Conservation (phyloP, 2,797 vertebrate species). For the Microctenopoma stevenorrisi region DNA sequence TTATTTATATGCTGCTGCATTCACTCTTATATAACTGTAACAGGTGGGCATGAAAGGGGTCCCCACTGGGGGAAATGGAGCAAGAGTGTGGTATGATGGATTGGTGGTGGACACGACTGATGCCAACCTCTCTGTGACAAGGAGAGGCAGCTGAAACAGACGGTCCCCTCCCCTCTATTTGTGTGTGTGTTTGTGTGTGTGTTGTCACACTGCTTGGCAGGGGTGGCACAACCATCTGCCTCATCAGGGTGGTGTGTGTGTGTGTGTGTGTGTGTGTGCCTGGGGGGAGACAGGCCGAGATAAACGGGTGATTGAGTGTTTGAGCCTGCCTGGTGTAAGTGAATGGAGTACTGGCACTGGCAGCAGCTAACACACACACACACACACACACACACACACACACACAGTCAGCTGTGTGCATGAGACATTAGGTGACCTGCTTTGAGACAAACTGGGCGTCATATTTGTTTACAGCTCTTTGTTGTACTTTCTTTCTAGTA, state of each 20-base stretch:
- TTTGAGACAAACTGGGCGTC: constrained; percentile 64
- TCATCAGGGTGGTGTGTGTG: constrained; percentile 38
- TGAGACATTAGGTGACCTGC: constrained; percentile 81
- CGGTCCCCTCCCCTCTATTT: constrained; percentile 74
- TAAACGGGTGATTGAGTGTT: constrained; percentile 78
- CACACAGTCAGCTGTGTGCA: constrained; percentile 77
- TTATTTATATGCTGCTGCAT: constrained; percentile 22
- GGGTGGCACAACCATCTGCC: constrained; percentile 63
- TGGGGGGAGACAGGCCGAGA: constrained; percentile 69
- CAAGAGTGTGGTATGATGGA: constrained; percentile 61
- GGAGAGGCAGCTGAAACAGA: constrained; percentile 79
- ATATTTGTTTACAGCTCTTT: constrained; percentile 58
- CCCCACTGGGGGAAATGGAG: constrained; percentile 19
- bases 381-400: constrained; percentile 44
- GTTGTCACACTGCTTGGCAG: constrained; percentile 57
- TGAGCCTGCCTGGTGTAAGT: constrained; percentile 64
- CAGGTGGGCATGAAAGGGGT: constrained; percentile 67
- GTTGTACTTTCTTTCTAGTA: background rate
- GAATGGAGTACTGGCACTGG: constrained; percentile 72
- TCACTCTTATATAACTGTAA: constrained; percentile 55
- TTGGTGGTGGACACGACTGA: constrained; percentile 64
- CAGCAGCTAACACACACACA: constrained; percentile 39
- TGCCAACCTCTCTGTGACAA: constrained; percentile 71
- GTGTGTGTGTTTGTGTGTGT: constrained; percentile 48
- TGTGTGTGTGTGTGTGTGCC: constrained; percentile 45